phyloP scores from a whole-genome alignment of 2,888 invertebrate species.

The Andrena chrysosceles region DNA sequence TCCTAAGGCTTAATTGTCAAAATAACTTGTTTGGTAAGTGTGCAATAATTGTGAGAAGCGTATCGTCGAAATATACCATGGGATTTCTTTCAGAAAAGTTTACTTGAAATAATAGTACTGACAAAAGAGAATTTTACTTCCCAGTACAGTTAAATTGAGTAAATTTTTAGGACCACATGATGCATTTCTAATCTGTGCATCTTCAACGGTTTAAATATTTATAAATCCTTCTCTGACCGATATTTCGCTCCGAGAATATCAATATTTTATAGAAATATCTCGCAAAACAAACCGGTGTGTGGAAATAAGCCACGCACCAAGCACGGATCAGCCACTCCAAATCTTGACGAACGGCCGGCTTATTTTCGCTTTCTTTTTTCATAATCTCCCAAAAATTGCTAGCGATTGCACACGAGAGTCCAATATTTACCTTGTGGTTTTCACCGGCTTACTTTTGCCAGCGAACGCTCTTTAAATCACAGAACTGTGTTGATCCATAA shows the following conservation, averaged over 20 bases:
- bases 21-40: conserved; percentile 8
- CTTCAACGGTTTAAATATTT: not conserved
- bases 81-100: not conserved
- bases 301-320: conserved; percentile 23
- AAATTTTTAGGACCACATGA: conserved; percentile 13
- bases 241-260: not conserved
- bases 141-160: not conserved
- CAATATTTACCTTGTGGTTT: conserved; percentile 1
- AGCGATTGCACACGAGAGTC: not conserved
- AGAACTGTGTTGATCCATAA: not conserved
- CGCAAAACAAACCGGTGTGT: not conserved
- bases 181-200: not conserved
- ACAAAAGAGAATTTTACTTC: not conserved
- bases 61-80: too few relatives aligned
- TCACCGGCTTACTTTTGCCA: not conserved
- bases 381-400: conserved; percentile 22
- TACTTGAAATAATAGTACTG: too few relatives aligned
- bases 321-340: conserved; percentile 36
- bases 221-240: not conserved
- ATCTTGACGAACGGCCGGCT: conserved; percentile 40
- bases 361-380: conserved; percentile 13
- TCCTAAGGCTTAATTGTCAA: too few relatives aligned
- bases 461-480: not conserved
- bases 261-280: conserved; percentile 30
- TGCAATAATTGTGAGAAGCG: not conserved